phyloP scores from a whole-genome alignment of 2,113 vertebrate genomes.

The Sturnira hondurensis region DNA sequence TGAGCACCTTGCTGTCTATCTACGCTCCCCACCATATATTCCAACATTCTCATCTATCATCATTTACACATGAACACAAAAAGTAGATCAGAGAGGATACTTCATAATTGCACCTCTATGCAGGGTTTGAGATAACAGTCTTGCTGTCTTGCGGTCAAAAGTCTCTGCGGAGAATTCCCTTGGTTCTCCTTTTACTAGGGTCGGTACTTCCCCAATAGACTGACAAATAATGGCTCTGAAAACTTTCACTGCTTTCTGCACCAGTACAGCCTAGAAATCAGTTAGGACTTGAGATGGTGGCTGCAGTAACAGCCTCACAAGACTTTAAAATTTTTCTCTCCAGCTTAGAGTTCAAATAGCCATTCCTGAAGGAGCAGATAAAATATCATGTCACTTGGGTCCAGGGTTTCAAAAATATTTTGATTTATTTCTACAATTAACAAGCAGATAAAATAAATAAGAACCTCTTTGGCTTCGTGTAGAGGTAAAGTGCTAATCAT shows the following conservation, averaged over 20 bases:
- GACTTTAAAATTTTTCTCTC: not conserved
- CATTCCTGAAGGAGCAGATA: not conserved
- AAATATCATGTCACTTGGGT: not conserved
- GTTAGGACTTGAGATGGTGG: not conserved
- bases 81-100: not conserved
- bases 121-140: not conserved
- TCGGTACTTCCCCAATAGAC: not conserved
- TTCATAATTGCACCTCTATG: not conserved
- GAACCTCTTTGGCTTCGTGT: not conserved
- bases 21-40: accelerated
- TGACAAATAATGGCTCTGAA: not conserved
- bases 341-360: not conserved
- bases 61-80: not conserved
- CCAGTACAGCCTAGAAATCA: not conserved
- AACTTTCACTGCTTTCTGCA: not conserved
- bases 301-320: not conserved
- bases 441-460: not conserved
- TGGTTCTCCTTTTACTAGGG: not conserved
- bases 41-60: not conserved
- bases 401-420: not conserved
- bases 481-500: not conserved
- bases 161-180: not conserved
- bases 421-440: not conserved
- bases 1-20: not conserved
- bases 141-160: not conserved